A percentile compares a stretch with the other conserved stretches of the same genome.
Conservation (phyloP, 2,888 invertebrate species). For the Cremastobaeus sp. region DNA sequence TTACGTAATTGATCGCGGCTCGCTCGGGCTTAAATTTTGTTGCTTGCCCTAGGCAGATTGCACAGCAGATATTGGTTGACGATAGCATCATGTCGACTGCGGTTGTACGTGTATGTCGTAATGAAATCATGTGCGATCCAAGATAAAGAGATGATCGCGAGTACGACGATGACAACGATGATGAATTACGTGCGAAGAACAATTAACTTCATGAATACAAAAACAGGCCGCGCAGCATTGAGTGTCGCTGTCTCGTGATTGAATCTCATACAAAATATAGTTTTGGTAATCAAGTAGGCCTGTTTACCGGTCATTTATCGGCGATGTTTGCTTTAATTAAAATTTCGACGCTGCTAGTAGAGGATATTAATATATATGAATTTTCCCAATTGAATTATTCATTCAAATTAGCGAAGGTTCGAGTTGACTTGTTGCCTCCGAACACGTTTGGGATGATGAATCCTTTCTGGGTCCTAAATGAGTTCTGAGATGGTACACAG, state of each 20-base stretch:
- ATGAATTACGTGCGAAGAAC: conserved; percentile 60
- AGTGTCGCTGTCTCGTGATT: conserved; percentile 20
- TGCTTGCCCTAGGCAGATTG: conserved; percentile 59
- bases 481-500: too few relatives aligned
- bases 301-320: neutral
- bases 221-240: conserved; percentile 20
- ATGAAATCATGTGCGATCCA: conserved; percentile 61
- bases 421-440: too few relatives aligned
- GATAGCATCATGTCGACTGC: conserved; percentile 55
- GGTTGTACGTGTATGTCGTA: conserved; percentile 60
- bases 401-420: too few relatives aligned
- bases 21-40: conserved; percentile 60
- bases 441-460: too few relatives aligned
- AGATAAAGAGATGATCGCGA: conserved; percentile 59
- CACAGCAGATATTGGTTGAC: conserved; percentile 56
- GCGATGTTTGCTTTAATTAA: neutral
- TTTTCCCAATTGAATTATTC: too few relatives aligned
- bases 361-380: too few relatives aligned
- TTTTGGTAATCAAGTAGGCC: conserved; percentile 9
- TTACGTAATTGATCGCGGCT: conserved; percentile 65
- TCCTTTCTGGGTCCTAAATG: too few relatives aligned
- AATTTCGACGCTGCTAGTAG: too few relatives aligned
- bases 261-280: conserved; percentile 12
- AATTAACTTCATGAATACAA: conserved; percentile 56
- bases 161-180: conserved; percentile 49